phyloP scores from a whole-genome alignment of 2,888 invertebrate genomes.

The Troglohyphantes excavatus region DNA sequence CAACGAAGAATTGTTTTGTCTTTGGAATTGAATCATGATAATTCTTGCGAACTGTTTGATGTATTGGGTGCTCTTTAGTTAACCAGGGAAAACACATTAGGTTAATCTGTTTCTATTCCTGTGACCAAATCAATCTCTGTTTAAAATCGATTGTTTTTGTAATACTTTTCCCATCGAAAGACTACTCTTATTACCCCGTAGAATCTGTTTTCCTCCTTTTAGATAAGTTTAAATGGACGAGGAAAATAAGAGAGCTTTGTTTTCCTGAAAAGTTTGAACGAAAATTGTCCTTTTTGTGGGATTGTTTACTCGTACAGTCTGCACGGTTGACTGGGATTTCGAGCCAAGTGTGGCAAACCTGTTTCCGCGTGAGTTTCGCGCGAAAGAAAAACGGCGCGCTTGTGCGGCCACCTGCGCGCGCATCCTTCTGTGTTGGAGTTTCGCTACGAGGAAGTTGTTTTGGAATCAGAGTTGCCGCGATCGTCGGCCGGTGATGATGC shows the following conservation, averaged over 20 bases:
- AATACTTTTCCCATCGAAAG: neutral
- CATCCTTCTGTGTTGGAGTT: slow-evolving; percentile 21
- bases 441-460: slow-evolving; percentile 70
- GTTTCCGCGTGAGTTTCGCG: slow-evolving; percentile 7
- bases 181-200: neutral
- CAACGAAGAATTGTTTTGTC: too few species aligned
- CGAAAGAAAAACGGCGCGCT: slow-evolving; percentile 45
- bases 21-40: too few species aligned
- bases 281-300: neutral
- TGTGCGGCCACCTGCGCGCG: slow-evolving; percentile 12
- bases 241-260: neutral
- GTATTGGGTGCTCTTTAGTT: too few species aligned
- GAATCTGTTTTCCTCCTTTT: neutral
- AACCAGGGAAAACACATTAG: too few species aligned
- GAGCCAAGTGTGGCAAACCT: slow-evolving; percentile 47
- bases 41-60: too few species aligned
- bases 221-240: neutral
- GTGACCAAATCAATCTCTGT: too few species aligned
- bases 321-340: neutral
- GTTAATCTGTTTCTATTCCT: too few species aligned
- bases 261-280: neutral
- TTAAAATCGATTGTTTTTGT: neutral
- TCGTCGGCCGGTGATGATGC: slow-evolving; percentile 37
- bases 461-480: slow-evolving; percentile 39
- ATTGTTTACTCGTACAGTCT: slow-evolving; percentile 8